Percentiles rank a stretch among this genome's conserved stretches.
Evolutionary conservation across 2,888 invertebrate species (phyloP).

Genomic region (Pterostichus madidus): DNA sequence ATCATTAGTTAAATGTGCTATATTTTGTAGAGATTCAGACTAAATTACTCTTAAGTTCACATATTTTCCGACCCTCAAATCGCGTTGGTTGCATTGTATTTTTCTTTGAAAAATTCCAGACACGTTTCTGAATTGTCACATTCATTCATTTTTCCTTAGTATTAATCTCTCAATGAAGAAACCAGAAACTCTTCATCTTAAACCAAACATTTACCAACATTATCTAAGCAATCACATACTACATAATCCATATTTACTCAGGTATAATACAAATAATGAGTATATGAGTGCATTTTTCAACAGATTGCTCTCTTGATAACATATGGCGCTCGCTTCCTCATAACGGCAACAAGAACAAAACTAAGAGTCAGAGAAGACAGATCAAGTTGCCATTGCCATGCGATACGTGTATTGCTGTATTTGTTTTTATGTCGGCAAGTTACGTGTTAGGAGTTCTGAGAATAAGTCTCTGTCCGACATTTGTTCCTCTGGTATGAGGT

Average conservation of each 20-base stretch:
- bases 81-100: too few relatives aligned
- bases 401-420: conserved; percentile 39
- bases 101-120: too few relatives aligned
- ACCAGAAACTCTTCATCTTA: not conserved
- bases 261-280: not conserved
- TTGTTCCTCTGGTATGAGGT: too few relatives aligned
- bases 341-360: conserved; percentile 9
- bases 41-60: too few relatives aligned
- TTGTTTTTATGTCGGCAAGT: conserved; percentile 24
- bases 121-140: too few relatives aligned
- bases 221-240: conserved; percentile 1
- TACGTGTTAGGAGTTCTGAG: conserved; percentile 2
- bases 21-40: too few relatives aligned
- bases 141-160: too few relatives aligned
- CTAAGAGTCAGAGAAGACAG: conserved; percentile 4
- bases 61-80: too few relatives aligned
- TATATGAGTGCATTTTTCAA: not conserved
- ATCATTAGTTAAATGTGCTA: too few relatives aligned
- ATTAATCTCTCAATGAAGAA: not conserved
- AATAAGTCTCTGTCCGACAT: not conserved
- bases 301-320: not conserved
- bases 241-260: conserved; percentile 5
- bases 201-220: conserved; percentile 10
- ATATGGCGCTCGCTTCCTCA: conserved; percentile 42
- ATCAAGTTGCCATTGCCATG: conserved; percentile 44